Conservation (phyloP, 2,113 vertebrate genomes). For the Henicopernis longicauda region DNA sequence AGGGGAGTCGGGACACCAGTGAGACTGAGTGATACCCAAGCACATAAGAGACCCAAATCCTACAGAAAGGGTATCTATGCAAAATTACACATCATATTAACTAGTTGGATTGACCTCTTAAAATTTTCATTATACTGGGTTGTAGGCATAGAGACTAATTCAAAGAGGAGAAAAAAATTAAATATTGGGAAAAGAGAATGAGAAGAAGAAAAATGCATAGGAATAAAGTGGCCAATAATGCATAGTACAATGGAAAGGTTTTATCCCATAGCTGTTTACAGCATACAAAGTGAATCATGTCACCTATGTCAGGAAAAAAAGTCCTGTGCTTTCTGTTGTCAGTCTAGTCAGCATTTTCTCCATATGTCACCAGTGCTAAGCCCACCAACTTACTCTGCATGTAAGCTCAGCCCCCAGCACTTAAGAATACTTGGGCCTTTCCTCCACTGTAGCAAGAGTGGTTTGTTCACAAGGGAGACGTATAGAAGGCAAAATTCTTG, state of each 20-base stretch:
- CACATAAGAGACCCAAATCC: neutral
- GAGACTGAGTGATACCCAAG: neutral
- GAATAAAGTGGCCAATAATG: neutral
- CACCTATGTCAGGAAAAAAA: neutral
- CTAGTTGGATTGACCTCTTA: neutral
- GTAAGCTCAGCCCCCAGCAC: neutral
- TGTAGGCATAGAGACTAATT: neutral
- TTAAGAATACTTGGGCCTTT: neutral
- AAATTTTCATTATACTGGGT: neutral
- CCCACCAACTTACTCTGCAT: neutral
- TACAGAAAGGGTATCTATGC: neutral
- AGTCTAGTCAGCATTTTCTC: neutral
- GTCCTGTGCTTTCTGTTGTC: neutral
- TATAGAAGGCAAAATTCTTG: neutral
- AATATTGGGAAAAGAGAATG: neutral
- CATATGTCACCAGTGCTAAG: neutral
- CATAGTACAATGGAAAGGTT: neutral
- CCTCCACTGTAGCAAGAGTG: neutral
- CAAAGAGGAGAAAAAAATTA: neutral
- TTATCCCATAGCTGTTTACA: neutral
- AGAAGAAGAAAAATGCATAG: neutral
- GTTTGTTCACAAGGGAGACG: neutral
- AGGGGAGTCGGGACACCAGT: neutral
- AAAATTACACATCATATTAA: neutral
- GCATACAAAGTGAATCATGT: neutral